phyloP scores from a whole-genome alignment of 1,140 invertebrate genomes.

The Scaptomyza hsui region DNA sequence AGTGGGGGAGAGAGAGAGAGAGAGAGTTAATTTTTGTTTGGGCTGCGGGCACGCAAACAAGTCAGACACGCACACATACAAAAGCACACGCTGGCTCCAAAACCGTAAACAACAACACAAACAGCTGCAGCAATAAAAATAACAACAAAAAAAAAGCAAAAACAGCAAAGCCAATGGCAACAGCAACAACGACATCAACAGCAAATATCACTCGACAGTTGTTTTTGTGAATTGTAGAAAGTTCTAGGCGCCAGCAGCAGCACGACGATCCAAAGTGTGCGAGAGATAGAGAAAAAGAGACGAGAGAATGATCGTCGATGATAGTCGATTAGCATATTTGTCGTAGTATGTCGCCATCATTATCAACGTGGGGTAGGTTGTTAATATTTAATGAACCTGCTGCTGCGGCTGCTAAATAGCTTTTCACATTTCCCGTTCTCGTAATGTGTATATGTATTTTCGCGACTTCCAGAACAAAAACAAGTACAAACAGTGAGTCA shows the following conservation, averaged over 20 bases:
- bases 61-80: slow-evolving; percentile 30
- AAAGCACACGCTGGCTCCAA: slow-evolving; percentile 34
- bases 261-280: background rate
- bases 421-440: slow-evolving; percentile 2
- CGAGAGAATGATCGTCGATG: slow-evolving; percentile 42
- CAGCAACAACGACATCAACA: slow-evolving; percentile 43
- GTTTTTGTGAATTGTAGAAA: slow-evolving; percentile 49
- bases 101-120: slow-evolving; percentile 76
- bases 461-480: slow-evolving; percentile 1
- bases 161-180: slow-evolving; percentile 26
- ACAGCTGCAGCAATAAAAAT: slow-evolving; percentile 71
- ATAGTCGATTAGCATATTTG: slow-evolving; percentile 56
- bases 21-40: slow-evolving; percentile 19
- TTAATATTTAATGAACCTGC: slow-evolving; percentile 59
- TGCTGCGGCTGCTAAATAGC: slow-evolving; percentile 21
- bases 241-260: slow-evolving; percentile 47
- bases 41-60: slow-evolving; percentile 66
- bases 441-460: slow-evolving; percentile 16
- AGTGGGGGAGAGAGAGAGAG: background rate
- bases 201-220: slow-evolving; percentile 27
- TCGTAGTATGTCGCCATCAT: slow-evolving; percentile 29
- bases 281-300: background rate
- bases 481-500: too few relatives aligned
- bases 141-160: slow-evolving; percentile 50
- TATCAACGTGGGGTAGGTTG: slow-evolving; percentile 71